phyloP scores from a whole-genome alignment of 2,888 invertebrate genomes.

The Sarcophaga subvicina region DNA sequence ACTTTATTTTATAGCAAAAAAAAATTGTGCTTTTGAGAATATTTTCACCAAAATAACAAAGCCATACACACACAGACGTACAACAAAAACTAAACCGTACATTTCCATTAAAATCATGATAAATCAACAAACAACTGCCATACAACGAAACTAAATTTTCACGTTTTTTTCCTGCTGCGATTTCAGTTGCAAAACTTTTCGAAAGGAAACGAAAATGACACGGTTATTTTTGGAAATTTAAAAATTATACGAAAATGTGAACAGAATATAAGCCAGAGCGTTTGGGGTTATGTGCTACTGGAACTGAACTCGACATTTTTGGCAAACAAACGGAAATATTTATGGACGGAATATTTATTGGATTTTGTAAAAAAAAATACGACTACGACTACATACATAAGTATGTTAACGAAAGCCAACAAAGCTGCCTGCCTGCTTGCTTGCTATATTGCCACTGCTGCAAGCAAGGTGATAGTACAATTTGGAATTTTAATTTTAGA shows the following conservation, averaged over 20 bases:
- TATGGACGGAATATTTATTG: background rate
- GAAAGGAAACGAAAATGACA: slow-evolving; percentile 11
- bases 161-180: background rate
- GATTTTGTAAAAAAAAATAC: background rate
- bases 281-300: background rate
- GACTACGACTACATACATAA: too few relatives aligned
- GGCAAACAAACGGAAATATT: slow-evolving; percentile 30
- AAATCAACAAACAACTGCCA: slow-evolving; percentile 39
- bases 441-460: too few relatives aligned
- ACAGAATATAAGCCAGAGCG: background rate
- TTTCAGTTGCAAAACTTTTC: background rate
- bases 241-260: background rate
- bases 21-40: slow-evolving; percentile 55
- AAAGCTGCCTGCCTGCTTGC: too few relatives aligned
- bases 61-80: background rate
- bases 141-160: slow-evolving; percentile 17
- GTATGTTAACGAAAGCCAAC: too few relatives aligned
- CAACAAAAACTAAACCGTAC: slow-evolving; percentile 25
- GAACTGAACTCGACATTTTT: slow-evolving; percentile 1
- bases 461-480: too few relatives aligned
- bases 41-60: slow-evolving; percentile 36
- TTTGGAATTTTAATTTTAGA: too few relatives aligned
- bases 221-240: background rate
- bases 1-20: slow-evolving; percentile 38
- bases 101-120: slow-evolving; percentile 60